Percentiles rank a stretch among this genome's conserved stretches.
These are phyloP conservation scores for Trypoxylon attenuatum DNA, from an alignment of 2,888 invertebrate genomes.

Conservation along the genomic window DNA sequence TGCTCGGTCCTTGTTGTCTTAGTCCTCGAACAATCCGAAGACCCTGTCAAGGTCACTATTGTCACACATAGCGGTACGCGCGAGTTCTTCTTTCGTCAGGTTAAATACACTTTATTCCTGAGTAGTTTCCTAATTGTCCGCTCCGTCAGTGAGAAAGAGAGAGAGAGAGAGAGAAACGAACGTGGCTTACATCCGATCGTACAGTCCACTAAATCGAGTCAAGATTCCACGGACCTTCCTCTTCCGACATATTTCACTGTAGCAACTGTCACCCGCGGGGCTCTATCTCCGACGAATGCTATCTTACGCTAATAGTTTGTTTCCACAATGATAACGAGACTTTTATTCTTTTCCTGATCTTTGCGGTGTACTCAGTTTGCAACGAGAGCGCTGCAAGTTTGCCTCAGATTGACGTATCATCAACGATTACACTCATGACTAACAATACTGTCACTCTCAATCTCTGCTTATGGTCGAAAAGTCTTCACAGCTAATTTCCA, in stretches of 20 bases:
- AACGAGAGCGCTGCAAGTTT: slow-evolving; percentile 4
- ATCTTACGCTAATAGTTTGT: slow-evolving; percentile 71
- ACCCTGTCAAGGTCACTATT: background rate
- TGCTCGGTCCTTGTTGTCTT: background rate
- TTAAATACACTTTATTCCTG: background rate
- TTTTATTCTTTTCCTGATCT: slow-evolving; percentile 30
- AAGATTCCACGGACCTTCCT: slow-evolving; percentile 16
- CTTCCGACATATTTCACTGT: slow-evolving; percentile 41
- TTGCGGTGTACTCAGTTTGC: slow-evolving; percentile 12
- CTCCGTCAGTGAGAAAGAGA: too few relatives aligned
- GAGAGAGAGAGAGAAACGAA: too few relatives aligned
- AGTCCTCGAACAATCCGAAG: background rate
- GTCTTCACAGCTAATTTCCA: too few relatives aligned
- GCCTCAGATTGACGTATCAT: slow-evolving; percentile 9
- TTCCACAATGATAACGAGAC: slow-evolving; percentile 67
- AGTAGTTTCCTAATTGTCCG: background rate
- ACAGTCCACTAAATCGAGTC: slow-evolving; percentile 10
- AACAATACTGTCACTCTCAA: slow-evolving; percentile 9
- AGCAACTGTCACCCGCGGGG: slow-evolving; percentile 51
- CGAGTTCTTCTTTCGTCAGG: background rate
- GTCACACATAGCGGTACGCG: slow-evolving; percentile 8
- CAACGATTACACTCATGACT: slow-evolving; percentile 32
- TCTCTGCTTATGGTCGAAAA: too few relatives aligned
- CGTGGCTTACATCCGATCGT: too few relatives aligned
- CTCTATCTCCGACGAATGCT: slow-evolving; percentile 40